Conservation (phyloP, 1,140 invertebrate species). For the Calliphora vicina region DNA sequence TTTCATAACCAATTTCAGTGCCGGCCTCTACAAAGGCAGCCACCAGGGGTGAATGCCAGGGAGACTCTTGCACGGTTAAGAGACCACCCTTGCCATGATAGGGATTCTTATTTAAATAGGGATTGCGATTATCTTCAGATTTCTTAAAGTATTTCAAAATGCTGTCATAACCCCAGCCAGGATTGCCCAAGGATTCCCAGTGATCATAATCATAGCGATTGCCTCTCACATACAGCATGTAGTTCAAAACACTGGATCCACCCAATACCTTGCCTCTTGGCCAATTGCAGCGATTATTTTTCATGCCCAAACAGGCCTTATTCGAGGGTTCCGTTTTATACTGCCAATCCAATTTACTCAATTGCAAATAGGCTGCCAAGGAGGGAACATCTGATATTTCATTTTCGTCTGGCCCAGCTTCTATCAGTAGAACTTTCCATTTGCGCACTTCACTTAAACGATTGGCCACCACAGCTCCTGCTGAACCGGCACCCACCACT, state of each 20-base stretch:
- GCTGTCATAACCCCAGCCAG: slow-evolving; percentile 89
- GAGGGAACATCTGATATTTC: slow-evolving; percentile 90
- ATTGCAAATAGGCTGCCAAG: slow-evolving; percentile 84
- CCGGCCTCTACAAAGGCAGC: slow-evolving; percentile 87
- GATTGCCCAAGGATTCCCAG: slow-evolving; percentile 87
- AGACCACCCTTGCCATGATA: slow-evolving; percentile 81
- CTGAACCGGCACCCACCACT: slow-evolving; percentile 83
- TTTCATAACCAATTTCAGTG: slow-evolving; percentile 85
- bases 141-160: slow-evolving; percentile 90
- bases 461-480: slow-evolving; percentile 87
- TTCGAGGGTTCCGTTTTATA: slow-evolving; percentile 91
- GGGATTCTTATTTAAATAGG: slow-evolving; percentile 74
- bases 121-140: slow-evolving; percentile 87
- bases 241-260: slow-evolving; percentile 91
- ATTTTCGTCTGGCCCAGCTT: slow-evolving; percentile 92
- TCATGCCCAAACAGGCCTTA: slow-evolving; percentile 79
- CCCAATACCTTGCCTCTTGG: slow-evolving; percentile 86
- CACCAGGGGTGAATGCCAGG: slow-evolving; percentile 82
- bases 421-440: slow-evolving; percentile 86
- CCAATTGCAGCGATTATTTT: slow-evolving; percentile 82
- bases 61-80: slow-evolving; percentile 83
- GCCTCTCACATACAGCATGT: slow-evolving; percentile 92
- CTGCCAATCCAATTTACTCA: slow-evolving; percentile 89
- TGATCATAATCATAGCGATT: slow-evolving; percentile 85
- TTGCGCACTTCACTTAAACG: slow-evolving; percentile 82